Evolutionary conservation across 1,140 invertebrate species (phyloP), one percentile per base, ranked within the genome.

Genomic region (Microplitis demolitor): DNA sequence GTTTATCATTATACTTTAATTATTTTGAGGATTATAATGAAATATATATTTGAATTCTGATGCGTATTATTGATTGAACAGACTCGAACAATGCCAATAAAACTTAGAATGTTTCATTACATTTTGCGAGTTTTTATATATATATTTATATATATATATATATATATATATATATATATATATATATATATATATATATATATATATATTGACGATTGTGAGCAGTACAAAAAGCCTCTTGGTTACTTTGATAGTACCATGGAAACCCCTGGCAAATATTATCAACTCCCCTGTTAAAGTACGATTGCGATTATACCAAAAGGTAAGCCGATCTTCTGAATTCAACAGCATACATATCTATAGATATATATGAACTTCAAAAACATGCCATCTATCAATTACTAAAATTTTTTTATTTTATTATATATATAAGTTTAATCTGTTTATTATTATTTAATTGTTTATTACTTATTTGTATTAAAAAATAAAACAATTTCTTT

Each of bases 81-180:
- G 68, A 11, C 39, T 45, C 69, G 73, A 64, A 71, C 69, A 72
- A 74, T 73, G 63, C 73, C 70, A 78, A 78, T 78, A 74, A 73
- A 74, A 73, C 71, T 70, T 77, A 82, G 81, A 83, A 83, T 82
- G 80, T 84, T 84, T 83, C 81, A 84, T 84, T 83, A 84, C 78
- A 81, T 78, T 68, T 78, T 72, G 69, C 66, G 71, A 62, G 45
- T 62, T 77, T 77, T 77, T 69, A 70, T 66, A 67, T 66, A 53
- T 56, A 45, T 16, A 68, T 35, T 77, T 69, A 70, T 66, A 67
- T 66, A 53, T 69, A 70, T 66, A 67, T 66, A 53, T 69, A 70
- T 66, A 67, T 66, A 53, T 69, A 70, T 66, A 67, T 66, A 53
- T 69, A 70, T 66, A 67, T 66, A 53, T 69, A 70, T 66, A 67